Evolutionary conservation across 2,888 invertebrate genomes (phyloP), one percentile per base, ranked within the genome.

Genomic region (Mythimna vitellina): DNA sequence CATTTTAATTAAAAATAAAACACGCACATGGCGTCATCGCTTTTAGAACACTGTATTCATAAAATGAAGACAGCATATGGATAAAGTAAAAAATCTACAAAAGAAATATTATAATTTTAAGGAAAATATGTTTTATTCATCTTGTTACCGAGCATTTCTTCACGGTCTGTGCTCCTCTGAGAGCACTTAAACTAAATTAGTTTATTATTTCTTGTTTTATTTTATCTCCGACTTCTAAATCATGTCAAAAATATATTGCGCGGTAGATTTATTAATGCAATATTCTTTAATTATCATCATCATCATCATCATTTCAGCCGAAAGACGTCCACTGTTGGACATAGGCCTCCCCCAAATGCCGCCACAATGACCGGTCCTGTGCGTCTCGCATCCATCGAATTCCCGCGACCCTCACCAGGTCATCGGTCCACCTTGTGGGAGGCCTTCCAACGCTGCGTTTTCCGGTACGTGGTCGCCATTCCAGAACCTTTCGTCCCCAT

Each of bases 101-200:
- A 67, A 64, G 61, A 75, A 71, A 65, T 29, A 79, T 32, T 32
- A 42, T 42, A 67, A 80, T 64, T 65, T 62, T 62, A 68, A 54
- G 32, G n/a, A 42, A 70, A 53, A 49, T 9, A 73, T 70, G 64
- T 73, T 78, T 78, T 69, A 75, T 81, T 75, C 75, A 78, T 68
- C 51, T 65, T 65, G 61, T 49, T 72, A 71, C 14, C 42, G 12
- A 57, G 54, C 38, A 74, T 65, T 65, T 70, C 73, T 83, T 84
- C 81, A 86, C 84, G 86, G 84, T 86, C 66, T 51, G 67, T 56
- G 76, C 63, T 42, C 42, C 63, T 42, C 42, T 5, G 14, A 12
- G 7, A 46, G 46, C 7, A 61, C 62, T 65, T 78, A 54, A 61
- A 70, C 38, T 75, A 80, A 86, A 85, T 86, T 79, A 78, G 76